These are phyloP conservation scores for Drosophila eohydei DNA, from an alignment of 2,888 invertebrate species.

Conservation along the genomic window DNA sequence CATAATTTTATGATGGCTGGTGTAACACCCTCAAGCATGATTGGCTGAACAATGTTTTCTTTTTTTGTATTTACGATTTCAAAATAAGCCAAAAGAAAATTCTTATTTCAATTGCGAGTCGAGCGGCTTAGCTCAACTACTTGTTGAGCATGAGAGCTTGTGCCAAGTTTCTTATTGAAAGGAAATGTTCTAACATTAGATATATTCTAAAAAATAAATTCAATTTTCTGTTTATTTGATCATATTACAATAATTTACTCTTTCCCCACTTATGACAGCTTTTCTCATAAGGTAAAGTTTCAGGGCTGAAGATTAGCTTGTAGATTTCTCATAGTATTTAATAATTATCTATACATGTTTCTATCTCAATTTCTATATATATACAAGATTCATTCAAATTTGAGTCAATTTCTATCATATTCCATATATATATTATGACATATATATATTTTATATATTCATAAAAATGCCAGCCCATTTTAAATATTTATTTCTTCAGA, in stretches of 20 bases:
- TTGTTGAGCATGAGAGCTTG: background rate
- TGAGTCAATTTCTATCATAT: too few relatives aligned
- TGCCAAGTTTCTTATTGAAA: background rate
- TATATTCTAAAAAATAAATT: background rate
- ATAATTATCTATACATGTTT: too few relatives aligned
- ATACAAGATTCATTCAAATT: too few relatives aligned
- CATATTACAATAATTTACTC: too few relatives aligned
- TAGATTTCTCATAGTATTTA: conserved; percentile 3
- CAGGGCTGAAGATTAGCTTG: too few relatives aligned
- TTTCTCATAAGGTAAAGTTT: too few relatives aligned
- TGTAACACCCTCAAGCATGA: background rate
- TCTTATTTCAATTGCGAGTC: background rate
- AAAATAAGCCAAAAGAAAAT: background rate
- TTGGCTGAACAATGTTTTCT: background rate
- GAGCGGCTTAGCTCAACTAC: background rate
- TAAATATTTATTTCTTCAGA: background rate
- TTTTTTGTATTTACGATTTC: background rate
- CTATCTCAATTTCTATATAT: too few relatives aligned
- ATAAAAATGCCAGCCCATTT: too few relatives aligned
- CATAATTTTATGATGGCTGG: conserved; percentile 5
- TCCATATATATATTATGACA: too few relatives aligned
- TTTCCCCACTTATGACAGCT: too few relatives aligned
- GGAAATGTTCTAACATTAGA: background rate
- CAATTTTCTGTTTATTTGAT: too few relatives aligned
- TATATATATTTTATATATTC: too few relatives aligned